phyloP scores from a whole-genome alignment of 2,888 invertebrate genomes.

The Desoria tigrina region DNA sequence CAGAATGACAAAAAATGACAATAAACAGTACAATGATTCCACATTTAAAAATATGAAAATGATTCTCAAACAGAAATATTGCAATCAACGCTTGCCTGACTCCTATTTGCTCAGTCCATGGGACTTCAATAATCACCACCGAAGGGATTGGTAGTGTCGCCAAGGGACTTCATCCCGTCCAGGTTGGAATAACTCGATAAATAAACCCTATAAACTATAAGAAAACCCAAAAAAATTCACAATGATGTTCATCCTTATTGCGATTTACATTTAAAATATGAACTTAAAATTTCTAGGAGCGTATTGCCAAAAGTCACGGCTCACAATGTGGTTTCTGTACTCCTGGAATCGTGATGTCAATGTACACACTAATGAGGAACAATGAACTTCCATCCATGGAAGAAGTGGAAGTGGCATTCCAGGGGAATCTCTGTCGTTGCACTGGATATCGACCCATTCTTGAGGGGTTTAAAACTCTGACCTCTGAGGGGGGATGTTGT shows the following conservation, averaged over 20 bases:
- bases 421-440: constrained; percentile 84
- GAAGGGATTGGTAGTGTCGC: constrained; percentile 88
- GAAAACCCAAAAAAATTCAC: no score
- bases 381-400: constrained; percentile 70
- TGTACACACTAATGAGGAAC: constrained; percentile 74
- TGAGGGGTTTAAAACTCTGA: constrained; percentile 82
- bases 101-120: constrained; percentile 84
- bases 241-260: not conserved
- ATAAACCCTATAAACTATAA: no score
- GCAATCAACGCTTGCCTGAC: constrained; percentile 88
- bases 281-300: constrained; percentile 30
- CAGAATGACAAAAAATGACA: not conserved
- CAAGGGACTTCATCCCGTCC: constrained; percentile 76
- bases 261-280: not conserved
- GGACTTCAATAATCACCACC: constrained; percentile 84
- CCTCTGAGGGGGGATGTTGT: constrained; percentile 33
- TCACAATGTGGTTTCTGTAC: constrained; percentile 95
- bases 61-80: constrained; percentile 65
- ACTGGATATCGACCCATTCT: constrained; percentile 93
- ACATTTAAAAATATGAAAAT: not conserved
- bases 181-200: constrained; percentile 61
- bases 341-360: constrained; percentile 95
- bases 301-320: constrained; percentile 82
- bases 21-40: not conserved
- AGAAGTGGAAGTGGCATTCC: constrained; percentile 78